These are phyloP conservation scores for Eilema sororculum DNA, from an alignment of 2,888 invertebrate species.

Conservation along the genomic window DNA sequence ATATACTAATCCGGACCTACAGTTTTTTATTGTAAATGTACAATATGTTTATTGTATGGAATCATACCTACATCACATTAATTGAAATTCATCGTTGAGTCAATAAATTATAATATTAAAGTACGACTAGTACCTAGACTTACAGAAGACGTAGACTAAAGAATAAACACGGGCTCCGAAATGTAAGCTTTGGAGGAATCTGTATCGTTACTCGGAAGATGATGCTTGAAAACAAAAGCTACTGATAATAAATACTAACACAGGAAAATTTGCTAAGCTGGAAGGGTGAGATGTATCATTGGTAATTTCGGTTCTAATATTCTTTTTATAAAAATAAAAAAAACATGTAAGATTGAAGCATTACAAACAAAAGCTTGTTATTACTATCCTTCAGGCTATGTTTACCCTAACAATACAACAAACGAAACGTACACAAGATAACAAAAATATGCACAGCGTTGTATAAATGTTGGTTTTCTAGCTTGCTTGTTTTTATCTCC, in stretches of 20 bases:
- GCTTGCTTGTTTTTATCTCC: slow-evolving; percentile 40
- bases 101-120: no score
- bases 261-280: no score
- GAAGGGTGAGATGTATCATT: no score
- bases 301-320: no score
- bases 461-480: slow-evolving; percentile 46
- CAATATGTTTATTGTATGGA: no score
- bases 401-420: slow-evolving; percentile 24
- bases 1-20: slow-evolving; percentile 9
- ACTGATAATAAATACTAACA: no score
- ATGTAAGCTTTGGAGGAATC: not conserved
- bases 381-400: slow-evolving; percentile 11
- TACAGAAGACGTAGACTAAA: no score
- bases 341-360: not conserved
- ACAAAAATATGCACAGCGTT: slow-evolving; percentile 30
- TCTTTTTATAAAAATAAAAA: not conserved
- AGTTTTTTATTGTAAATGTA: not conserved
- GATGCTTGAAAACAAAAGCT: not conserved
- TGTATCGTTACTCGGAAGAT: no score
- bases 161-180: not conserved
- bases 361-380: not conserved
- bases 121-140: no score
- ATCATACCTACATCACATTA: no score
- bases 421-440: slow-evolving; percentile 16
- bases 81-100: no score